phyloP scores from a whole-genome alignment of 2,113 vertebrate genomes.

The Dendrocopos noguchii region DNA sequence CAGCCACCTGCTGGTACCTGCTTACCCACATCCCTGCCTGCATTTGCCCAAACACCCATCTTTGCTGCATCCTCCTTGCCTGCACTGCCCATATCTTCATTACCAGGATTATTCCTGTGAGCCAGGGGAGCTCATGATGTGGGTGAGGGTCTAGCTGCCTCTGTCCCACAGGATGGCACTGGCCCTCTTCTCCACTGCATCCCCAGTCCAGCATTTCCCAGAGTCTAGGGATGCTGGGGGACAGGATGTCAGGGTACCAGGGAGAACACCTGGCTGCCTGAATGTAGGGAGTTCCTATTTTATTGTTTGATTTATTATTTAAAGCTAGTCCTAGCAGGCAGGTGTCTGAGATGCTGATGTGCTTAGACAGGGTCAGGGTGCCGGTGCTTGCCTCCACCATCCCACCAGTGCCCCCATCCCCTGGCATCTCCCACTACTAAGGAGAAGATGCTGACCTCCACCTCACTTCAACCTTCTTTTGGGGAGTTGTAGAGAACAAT shows the following conservation, averaged over 20 bases:
- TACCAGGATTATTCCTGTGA: background rate
- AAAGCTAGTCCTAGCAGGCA: background rate
- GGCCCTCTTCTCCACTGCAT: background rate
- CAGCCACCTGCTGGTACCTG: constrained; percentile 1
- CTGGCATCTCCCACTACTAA: too few relatives aligned
- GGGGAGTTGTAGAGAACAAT: too few relatives aligned
- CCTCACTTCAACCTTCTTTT: too few relatives aligned
- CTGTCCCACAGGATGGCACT: background rate
- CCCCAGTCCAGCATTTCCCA: background rate
- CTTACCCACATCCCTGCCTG: background rate
- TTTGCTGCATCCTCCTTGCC: background rate
- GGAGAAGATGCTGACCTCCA: too few relatives aligned
- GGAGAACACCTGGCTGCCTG: background rate
- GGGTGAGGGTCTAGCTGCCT: background rate
- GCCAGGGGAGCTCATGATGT: accelerated
- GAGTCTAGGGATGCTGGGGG: background rate
- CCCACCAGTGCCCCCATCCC: too few relatives aligned
- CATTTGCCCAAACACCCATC: background rate
- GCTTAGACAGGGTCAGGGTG: too few relatives aligned
- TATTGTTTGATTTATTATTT: background rate
- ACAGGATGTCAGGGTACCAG: accelerated
- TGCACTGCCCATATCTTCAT: background rate
- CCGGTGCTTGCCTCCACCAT: too few relatives aligned
- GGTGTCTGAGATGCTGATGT: background rate
- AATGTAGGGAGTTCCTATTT: background rate